These are phyloP conservation scores for Acromyrmex heyeri DNA, from an alignment of 1,140 invertebrate species.

Conservation along the genomic window DNA sequence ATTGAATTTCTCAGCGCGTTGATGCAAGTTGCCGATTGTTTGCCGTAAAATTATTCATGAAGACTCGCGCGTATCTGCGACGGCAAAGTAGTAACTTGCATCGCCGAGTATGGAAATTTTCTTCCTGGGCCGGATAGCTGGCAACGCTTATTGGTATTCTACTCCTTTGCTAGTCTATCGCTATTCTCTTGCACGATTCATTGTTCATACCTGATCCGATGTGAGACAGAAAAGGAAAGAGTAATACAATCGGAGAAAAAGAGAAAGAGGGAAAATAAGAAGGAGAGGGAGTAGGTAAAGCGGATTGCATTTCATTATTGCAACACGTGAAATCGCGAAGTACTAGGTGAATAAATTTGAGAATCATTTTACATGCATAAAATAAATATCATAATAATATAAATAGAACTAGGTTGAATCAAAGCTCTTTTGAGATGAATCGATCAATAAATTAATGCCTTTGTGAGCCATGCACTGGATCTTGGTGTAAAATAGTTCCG, in stretches of 20 bases:
- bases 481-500: too few relatives aligned
- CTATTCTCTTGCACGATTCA: slow-evolving; percentile 53
- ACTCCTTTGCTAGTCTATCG: slow-evolving; percentile 43
- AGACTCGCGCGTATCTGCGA: slow-evolving; percentile 19
- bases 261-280: slow-evolving; percentile 53
- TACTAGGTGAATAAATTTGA: background rate
- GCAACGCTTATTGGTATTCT: slow-evolving; percentile 38
- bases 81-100: slow-evolving; percentile 26
- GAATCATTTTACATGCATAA: background rate
- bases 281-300: slow-evolving; percentile 8
- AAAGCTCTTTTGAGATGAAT: too few relatives aligned
- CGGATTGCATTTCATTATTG: slow-evolving; percentile 40
- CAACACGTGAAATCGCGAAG: slow-evolving; percentile 8
- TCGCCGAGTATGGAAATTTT: slow-evolving; percentile 37
- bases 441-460: too few relatives aligned
- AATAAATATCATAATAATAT: background rate
- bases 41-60: slow-evolving; percentile 38
- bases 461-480: too few relatives aligned
- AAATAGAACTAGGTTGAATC: too few relatives aligned
- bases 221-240: slow-evolving; percentile 30
- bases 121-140: slow-evolving; percentile 39
- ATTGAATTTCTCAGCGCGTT: slow-evolving; percentile 29
- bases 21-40: background rate
- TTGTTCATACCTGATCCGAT: slow-evolving; percentile 45
- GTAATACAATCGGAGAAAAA: slow-evolving; percentile 16